These are phyloP conservation scores for Vulpes lagopus DNA, from an alignment of 2,113 vertebrate genomes.

Conservation along the genomic window DNA sequence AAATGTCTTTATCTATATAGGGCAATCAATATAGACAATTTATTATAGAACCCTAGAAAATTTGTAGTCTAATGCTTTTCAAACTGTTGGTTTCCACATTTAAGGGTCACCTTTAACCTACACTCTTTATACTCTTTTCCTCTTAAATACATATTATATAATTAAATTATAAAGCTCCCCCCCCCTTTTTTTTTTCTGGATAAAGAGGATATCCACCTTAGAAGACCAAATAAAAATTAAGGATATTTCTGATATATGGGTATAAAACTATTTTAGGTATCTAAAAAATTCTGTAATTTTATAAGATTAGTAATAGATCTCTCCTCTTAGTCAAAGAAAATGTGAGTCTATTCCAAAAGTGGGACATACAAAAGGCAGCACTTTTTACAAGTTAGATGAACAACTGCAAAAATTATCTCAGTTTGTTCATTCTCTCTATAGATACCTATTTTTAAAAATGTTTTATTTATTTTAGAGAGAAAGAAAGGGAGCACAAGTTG, in stretches of 20 bases:
- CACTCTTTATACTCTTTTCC: neutral
- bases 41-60: neutral
- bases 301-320: neutral
- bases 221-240: neutral
- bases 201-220: neutral
- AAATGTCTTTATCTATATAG: neutral
- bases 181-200: neutral
- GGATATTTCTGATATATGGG: neutral
- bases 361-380: neutral
- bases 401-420: neutral
- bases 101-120: neutral
- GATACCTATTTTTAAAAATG: neutral
- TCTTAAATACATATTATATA: neutral
- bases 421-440: neutral
- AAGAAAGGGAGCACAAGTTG: neutral
- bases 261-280: neutral
- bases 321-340: neutral
- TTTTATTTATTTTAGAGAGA: neutral
- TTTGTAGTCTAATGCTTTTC: neutral
- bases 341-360: neutral
- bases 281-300: neutral
- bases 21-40: neutral
- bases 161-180: neutral
- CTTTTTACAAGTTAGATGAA: neutral
- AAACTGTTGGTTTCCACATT: neutral